These are phyloP conservation scores for Scaptomyza montana DNA, from an alignment of 1,140 invertebrate genomes.

Conservation along the genomic window DNA sequence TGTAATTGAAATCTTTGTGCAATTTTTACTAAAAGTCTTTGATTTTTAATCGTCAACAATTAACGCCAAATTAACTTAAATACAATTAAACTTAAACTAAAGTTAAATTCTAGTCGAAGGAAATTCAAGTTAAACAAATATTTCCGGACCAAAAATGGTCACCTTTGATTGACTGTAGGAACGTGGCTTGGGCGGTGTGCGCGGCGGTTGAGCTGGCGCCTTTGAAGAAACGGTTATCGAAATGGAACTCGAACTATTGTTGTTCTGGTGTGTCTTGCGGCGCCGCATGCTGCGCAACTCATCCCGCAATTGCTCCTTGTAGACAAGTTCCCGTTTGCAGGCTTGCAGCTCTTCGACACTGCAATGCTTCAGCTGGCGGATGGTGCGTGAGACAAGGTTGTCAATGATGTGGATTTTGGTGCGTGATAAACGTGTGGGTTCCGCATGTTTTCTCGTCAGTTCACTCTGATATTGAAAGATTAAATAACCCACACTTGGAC, in stretches of 20 bases:
- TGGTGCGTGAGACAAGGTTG: conserved; percentile 61
- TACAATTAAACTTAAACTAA: conserved; percentile 14
- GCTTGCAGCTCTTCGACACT: conserved; percentile 69
- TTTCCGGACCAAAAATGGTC: conserved; percentile 57
- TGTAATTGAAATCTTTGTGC: conserved; percentile 71
- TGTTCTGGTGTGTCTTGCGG: conserved; percentile 11
- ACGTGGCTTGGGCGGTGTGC: conserved; percentile 62
- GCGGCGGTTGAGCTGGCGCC: conserved; percentile 40
- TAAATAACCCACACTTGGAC: conserved; percentile 70
- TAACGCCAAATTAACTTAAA: conserved; percentile 40
- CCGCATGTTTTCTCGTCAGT: conserved; percentile 66
- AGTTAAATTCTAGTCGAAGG: not conserved
- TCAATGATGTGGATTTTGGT: conserved; percentile 79
- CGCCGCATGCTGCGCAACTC: conserved; percentile 50
- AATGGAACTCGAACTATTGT: not conserved
- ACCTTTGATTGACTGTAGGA: conserved; percentile 22
- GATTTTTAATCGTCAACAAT: conserved; percentile 80
- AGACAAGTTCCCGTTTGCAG: conserved; percentile 66
- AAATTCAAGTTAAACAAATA: conserved; percentile 48
- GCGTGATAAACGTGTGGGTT: conserved; percentile 64
- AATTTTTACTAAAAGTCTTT: conserved; percentile 50
- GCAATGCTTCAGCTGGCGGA: conserved; percentile 67
- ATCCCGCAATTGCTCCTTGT: conserved; percentile 67
- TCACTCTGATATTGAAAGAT: conserved; percentile 72
- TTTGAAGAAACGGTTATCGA: not conserved